These are phyloP conservation scores for Galeopterus variegatus DNA, from an alignment of 2,113 vertebrate genomes.

Conservation along the genomic window DNA sequence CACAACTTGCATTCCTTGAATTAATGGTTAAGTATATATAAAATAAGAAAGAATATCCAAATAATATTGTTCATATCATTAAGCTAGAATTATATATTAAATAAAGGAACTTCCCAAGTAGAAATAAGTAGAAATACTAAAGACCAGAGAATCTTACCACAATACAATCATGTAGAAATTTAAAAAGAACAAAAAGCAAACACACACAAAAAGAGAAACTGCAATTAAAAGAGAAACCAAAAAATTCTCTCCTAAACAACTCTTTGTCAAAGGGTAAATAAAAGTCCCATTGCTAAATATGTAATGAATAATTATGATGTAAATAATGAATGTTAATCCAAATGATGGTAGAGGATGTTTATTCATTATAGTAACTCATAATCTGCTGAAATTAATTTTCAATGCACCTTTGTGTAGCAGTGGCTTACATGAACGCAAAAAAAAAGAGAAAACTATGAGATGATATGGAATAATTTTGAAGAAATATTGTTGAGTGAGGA, in stretches of 20 bases:
- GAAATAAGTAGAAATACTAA: not conserved
- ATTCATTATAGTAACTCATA: no score
- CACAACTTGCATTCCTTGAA: not conserved
- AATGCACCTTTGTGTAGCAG: no score
- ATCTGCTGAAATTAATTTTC: no score
- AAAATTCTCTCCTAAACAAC: not conserved
- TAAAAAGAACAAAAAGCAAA: not conserved
- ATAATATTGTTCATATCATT: not conserved
- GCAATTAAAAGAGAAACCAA: not conserved
- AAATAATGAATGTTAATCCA: not conserved
- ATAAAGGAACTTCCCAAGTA: not conserved
- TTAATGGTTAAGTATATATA: not conserved
- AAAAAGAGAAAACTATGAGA: not conserved
- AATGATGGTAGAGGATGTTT: no score
- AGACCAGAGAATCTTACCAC: not conserved
- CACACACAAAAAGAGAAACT: not conserved
- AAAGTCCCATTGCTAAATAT: not conserved
- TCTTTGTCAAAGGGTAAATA: not conserved
- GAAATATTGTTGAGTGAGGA: slow-evolving; percentile 3
- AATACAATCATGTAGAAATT: slow-evolving; percentile 23
- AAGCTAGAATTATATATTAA: not conserved
- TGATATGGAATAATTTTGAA: not conserved
- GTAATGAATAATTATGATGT: not conserved
- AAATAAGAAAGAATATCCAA: slow-evolving; percentile 13
- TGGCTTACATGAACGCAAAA: not conserved